Evolutionary conservation across 2,113 vertebrate genomes (phyloP).

Genomic region (Sylvicapra grimmia): DNA sequence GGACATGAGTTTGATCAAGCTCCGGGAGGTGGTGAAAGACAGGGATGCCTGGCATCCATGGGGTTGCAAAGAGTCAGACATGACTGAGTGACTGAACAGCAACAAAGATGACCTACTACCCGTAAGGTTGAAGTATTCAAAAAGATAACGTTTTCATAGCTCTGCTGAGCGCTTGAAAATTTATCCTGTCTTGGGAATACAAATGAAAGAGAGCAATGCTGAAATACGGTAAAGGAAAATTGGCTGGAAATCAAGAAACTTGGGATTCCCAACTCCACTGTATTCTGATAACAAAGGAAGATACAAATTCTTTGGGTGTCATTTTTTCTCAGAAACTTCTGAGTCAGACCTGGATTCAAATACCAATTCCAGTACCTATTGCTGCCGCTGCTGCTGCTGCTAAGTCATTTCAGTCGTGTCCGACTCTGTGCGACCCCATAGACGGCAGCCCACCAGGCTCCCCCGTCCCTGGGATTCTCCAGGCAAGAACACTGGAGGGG

Average conservation of each 20-base stretch:
- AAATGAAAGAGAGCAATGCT: not conserved
- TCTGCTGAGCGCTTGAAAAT: not conserved
- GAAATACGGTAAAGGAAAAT: not conserved
- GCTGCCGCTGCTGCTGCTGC: no score
- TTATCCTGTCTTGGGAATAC: not conserved
- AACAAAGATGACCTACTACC: not conserved
- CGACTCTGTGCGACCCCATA: no score
- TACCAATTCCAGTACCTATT: not conserved
- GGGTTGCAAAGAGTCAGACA: not conserved
- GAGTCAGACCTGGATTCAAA: not conserved
- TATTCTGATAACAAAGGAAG: not conserved
- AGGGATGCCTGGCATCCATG: not conserved
- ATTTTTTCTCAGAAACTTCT: not conserved
- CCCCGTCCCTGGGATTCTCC: no score
- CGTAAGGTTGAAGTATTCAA: not conserved
- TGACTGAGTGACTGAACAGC: not conserved
- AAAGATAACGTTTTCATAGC: not conserved
- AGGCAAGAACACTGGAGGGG: no score
- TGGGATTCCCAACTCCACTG: not conserved
- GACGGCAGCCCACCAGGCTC: no score
- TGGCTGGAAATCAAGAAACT: not conserved
- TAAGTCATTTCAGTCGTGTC: no score
- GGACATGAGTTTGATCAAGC: not conserved
- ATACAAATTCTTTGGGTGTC: not conserved
- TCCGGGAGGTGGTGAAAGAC: not conserved